Evolutionary conservation across 2,888 invertebrate genomes (phyloP).

Genomic region (Ethmia dodecea): DNA sequence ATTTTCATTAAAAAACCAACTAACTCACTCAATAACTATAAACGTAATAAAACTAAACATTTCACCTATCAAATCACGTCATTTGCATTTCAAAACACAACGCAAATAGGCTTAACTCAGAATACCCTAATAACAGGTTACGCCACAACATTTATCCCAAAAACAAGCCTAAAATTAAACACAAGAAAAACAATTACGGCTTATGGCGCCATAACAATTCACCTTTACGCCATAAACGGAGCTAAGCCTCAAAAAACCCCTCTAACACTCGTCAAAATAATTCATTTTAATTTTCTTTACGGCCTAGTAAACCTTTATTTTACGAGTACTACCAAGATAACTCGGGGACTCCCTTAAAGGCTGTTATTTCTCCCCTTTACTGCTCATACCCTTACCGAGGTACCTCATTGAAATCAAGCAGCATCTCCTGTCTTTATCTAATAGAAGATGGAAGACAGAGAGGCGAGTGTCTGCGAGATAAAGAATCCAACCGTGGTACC

Average conservation of each 20-base stretch:
- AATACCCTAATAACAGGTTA: constrained; percentile 31
- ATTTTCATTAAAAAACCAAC: too few species aligned
- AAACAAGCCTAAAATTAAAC: constrained; percentile 41
- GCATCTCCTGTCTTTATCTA: constrained; percentile 16
- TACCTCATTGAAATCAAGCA: background rate
- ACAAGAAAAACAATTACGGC: constrained; percentile 59
- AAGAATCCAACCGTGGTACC: constrained; percentile 10
- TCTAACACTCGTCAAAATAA: constrained; percentile 74
- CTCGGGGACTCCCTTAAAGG: constrained; percentile 68
- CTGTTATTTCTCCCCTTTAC: constrained; percentile 53
- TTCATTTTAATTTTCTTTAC: constrained; percentile 79
- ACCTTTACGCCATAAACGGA: constrained; percentile 43
- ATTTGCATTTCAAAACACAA: too few species aligned
- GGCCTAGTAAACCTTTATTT: constrained; percentile 76
- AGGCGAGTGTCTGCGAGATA: constrained; percentile 3
- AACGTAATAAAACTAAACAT: too few species aligned
- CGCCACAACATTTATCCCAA: constrained; percentile 31
- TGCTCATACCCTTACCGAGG: constrained; percentile 20
- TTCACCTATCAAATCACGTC: too few species aligned
- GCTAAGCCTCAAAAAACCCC: constrained; percentile 45
- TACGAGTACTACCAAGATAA: constrained; percentile 70
- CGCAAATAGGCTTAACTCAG: too few species aligned
- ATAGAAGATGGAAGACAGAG: constrained; percentile 10
- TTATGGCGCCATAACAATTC: constrained; percentile 59
- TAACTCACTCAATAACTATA: too few species aligned